Base-by-base conservation (phyloP, 1,140 invertebrate species). In the Caenorhabditis tropicalis region DNA sequence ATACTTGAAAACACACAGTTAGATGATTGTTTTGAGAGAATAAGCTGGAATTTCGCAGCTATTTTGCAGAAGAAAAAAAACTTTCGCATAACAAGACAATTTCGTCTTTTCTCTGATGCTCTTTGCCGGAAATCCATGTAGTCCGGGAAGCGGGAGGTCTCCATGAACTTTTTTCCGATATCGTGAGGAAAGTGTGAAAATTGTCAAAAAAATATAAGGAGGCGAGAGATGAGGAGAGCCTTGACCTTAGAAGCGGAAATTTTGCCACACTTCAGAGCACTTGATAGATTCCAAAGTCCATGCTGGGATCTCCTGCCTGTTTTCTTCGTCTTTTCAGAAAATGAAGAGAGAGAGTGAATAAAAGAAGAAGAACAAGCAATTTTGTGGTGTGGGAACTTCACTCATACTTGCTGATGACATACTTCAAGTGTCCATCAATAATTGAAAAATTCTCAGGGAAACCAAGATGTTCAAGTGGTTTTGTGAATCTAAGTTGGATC, bases 311-410 rank as follows among this genome's bases (percentile, higher is more conserved):
- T 74, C 31, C 24, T 33, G 65, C 21, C 27, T 74, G 65, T 74
- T 74, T 74, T 74, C 65, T 33, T 65, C 58, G 29, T 19, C 2
- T 74, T 74, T 74, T 15, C 24, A 24, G 29, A 10, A 74, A 74
- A 36, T 19, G 7, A 19, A 15, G 36, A 65, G 15, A 31, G 36
- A 31, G 65, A 74, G 10, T 74, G 65, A 74, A 74, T 74, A 43
- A 74, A 74, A 43, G 65, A 74, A 43, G 65, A 74, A 74, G 65
- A 74, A 74, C 36, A 65, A 74, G 65, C 21, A 74, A 74, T 74
- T 43, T 74, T 74, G 65, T 74, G 65, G 65, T 74, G 65, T 74
- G 65, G 65, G 65, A 74, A 74, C 65, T 74, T 74, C 33, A 74
- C 36, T 43, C 65, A 74, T 74, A 43, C 65, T 74, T 74, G 65